These are phyloP conservation scores for Apamea epomidion DNA, from an alignment of 2,888 invertebrate species.

Conservation along the genomic window DNA sequence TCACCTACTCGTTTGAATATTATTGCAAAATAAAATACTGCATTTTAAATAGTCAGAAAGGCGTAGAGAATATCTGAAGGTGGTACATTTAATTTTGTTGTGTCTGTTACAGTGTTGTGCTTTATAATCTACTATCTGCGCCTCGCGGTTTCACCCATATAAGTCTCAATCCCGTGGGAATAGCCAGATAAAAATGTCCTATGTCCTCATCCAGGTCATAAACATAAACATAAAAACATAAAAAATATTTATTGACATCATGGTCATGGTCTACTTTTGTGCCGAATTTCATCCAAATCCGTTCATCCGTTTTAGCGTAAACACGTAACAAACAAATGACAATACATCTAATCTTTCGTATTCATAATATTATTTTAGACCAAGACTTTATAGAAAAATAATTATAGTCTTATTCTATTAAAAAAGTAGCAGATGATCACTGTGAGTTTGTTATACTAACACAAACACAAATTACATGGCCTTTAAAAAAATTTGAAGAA, in stretches of 20 bases:
- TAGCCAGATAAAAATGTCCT: not conserved
- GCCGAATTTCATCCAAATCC: too few relatives aligned
- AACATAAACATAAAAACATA: too few relatives aligned
- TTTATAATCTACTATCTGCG: not conserved
- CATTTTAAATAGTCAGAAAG: not conserved
- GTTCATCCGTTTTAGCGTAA: too few relatives aligned
- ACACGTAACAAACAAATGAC: too few relatives aligned
- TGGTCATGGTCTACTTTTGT: too few relatives aligned
- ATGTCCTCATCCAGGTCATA: too few relatives aligned
- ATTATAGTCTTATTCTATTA: not conserved
- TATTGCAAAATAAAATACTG: conserved; percentile 7
- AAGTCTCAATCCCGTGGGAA: not conserved
- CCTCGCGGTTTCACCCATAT: not conserved
- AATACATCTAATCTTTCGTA: too few relatives aligned
- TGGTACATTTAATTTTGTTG: not conserved
- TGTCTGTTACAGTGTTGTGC: not conserved
- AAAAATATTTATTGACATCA: too few relatives aligned
- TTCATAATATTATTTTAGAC: too few relatives aligned
- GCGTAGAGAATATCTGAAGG: too few relatives aligned
- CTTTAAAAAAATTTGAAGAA: not conserved
- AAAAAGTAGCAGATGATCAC: too few relatives aligned
- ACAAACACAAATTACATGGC: not conserved
- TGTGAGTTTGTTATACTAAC: not conserved
- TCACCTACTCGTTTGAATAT: conserved; percentile 30
- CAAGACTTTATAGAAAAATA: not conserved